These are phyloP conservation scores for Saxicola maurus DNA, from an alignment of 2,797 vertebrate species.

Conservation along the genomic window DNA sequence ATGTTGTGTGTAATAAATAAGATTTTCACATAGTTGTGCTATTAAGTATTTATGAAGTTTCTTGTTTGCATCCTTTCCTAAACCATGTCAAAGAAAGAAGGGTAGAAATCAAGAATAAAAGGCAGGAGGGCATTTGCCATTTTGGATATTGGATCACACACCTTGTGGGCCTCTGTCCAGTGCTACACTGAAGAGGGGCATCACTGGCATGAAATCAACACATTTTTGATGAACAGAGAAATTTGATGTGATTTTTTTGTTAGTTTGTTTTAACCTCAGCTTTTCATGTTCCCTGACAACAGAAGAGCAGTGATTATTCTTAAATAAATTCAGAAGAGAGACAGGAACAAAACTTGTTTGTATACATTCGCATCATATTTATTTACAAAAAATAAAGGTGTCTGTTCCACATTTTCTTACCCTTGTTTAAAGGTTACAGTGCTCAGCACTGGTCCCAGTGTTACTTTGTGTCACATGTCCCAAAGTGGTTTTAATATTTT, in stretches of 20 bases:
- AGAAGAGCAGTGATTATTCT: neutral
- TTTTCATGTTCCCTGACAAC: neutral
- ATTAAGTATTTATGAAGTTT: neutral
- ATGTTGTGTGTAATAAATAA: neutral
- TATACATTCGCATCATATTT: accelerated
- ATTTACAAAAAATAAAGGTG: neutral
- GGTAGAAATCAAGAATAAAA: neutral
- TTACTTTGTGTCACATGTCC: neutral
- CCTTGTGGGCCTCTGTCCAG: neutral
- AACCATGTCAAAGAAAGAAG: neutral
- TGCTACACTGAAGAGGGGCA: neutral
- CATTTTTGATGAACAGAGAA: neutral
- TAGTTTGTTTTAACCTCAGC: neutral
- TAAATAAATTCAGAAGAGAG: neutral
- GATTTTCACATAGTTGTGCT: neutral
- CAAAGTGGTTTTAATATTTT: neutral
- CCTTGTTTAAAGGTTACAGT: neutral
- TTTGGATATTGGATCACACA: neutral
- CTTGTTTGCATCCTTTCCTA: neutral
- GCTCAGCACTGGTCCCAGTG: neutral
- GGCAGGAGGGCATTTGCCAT: neutral
- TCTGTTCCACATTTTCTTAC: neutral
- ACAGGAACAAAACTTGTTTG: neutral
- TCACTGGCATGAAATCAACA: neutral
- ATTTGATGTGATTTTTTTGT: neutral